A percentile compares a stretch with the other conserved stretches of the same genome.
phyloP scores from a whole-genome alignment of 1,140 invertebrate genomes.

The Tetramorium simillimum region DNA sequence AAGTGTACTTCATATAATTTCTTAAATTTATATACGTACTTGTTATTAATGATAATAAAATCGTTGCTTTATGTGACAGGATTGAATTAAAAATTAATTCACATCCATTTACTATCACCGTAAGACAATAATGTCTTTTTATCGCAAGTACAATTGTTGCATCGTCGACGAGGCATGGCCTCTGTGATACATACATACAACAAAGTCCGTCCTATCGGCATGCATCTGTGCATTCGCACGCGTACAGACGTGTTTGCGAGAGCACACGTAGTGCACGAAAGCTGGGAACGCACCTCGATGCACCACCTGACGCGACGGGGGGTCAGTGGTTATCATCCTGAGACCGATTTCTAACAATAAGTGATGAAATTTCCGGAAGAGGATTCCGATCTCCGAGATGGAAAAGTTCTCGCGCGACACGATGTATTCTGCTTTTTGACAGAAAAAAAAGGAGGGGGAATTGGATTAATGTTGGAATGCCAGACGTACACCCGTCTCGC shows the following conservation, averaged over 20 bases:
- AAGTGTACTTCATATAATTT: background rate
- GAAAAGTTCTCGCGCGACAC: background rate
- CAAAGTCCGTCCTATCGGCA: constrained; percentile 69
- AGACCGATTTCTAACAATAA: too few species aligned
- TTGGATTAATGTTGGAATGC: constrained; percentile 58
- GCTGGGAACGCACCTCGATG: constrained; percentile 73
- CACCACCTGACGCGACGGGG: constrained; percentile 76
- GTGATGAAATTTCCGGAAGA: constrained; percentile 3
- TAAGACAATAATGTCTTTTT: constrained; percentile 75
- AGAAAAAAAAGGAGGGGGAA: background rate
- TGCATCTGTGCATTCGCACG: constrained; percentile 68
- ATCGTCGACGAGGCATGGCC: constrained; percentile 77
- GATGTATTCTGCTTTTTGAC: background rate
- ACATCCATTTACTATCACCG: constrained; percentile 44
- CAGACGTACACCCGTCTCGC: background rate
- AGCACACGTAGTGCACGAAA: constrained; percentile 68
- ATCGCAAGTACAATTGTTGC: constrained; percentile 78
- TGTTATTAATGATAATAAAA: constrained; percentile 16
- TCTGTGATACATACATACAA: constrained; percentile 68
- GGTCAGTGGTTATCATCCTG: constrained; percentile 77
- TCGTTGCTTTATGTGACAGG: background rate
- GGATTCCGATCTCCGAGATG: background rate
- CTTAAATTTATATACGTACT: background rate
- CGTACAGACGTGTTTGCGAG: constrained; percentile 67
- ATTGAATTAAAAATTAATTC: constrained; percentile 22